Conservation (phyloP, 2,888 invertebrate genomes). For the Nomada lathburiana region DNA sequence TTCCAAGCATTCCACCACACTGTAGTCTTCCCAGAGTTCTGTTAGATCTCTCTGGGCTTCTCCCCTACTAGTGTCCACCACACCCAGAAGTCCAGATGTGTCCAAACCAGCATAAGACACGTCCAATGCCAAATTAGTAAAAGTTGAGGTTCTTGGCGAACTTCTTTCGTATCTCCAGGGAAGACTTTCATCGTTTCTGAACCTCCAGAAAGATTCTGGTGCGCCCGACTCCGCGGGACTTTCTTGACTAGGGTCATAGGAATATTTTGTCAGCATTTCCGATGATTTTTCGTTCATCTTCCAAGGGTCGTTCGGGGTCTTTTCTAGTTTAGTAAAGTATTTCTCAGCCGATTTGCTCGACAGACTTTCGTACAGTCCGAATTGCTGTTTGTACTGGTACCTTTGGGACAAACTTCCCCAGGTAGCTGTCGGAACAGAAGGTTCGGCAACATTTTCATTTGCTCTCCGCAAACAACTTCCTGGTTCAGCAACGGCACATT, state of each 20-base stretch:
- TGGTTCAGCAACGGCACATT: background rate
- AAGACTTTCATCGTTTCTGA: background rate
- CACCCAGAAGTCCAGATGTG: slow-evolving; percentile 26
- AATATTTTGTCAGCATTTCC: background rate
- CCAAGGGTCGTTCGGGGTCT: background rate
- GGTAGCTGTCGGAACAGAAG: background rate
- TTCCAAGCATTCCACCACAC: slow-evolving; percentile 81
- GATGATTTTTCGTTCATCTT: background rate
- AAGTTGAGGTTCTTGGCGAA: slow-evolving; percentile 72
- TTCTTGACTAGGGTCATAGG: background rate
- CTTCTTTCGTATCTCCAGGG: background rate
- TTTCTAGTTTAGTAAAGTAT: background rate
- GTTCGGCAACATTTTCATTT: background rate
- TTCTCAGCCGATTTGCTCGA: background rate
- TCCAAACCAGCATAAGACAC: slow-evolving; percentile 75
- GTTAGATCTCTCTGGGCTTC: slow-evolving; percentile 23
- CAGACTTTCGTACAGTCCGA: background rate
- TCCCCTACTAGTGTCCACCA: background rate
- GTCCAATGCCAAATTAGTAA: slow-evolving; percentile 78
- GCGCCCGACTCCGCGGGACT: background rate
- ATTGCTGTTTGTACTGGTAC: background rate
- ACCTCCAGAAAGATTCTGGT: background rate
- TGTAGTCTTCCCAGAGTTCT: slow-evolving; percentile 85
- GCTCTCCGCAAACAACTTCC: slow-evolving; percentile 8
- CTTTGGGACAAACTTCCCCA: background rate